A percentile compares a stretch with the other conserved stretches of the same genome.
These are phyloP conservation scores for Scaptomyza cyrtandrae DNA, from an alignment of 2,888 invertebrate species.

Conservation along the genomic window DNA sequence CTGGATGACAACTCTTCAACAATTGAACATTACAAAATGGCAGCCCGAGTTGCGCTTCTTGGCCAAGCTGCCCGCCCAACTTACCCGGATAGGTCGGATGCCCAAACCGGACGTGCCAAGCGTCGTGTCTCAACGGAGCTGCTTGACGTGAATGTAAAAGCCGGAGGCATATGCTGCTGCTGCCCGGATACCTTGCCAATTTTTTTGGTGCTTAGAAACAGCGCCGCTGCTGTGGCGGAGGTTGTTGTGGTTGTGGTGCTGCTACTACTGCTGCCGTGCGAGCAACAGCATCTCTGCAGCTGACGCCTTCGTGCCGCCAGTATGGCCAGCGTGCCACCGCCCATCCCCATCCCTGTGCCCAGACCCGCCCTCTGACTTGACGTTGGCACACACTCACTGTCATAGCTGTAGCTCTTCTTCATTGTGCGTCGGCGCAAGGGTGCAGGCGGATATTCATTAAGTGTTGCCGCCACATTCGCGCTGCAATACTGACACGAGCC, in stretches of 20 bases:
- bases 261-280: constrained; percentile 67
- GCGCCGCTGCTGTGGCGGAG: constrained; percentile 55
- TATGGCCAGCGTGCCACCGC: constrained; percentile 58
- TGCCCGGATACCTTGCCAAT: constrained; percentile 22
- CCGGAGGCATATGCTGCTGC: constrained; percentile 12
- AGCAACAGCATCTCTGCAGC: constrained; percentile 63
- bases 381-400: constrained; percentile 73
- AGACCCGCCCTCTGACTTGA: constrained; percentile 29
- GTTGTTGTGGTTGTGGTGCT: constrained; percentile 83
- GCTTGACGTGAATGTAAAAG: constrained; percentile 68
- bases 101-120: constrained; percentile 86
- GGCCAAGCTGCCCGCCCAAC: constrained; percentile 69
- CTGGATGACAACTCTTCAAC: constrained; percentile 66
- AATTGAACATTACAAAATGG: constrained; percentile 57
- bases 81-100: constrained; percentile 88
- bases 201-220: constrained; percentile 27
- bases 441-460: constrained; percentile 29
- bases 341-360: constrained; percentile 55
- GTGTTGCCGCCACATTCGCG: constrained; percentile 19
- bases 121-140: constrained; percentile 73
- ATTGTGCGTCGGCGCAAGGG: constrained; percentile 68
- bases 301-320: constrained; percentile 59
- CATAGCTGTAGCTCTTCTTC: constrained; percentile 83
- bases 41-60: constrained; percentile 26
- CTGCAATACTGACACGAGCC: constrained; percentile 65